Conservation (phyloP, 2,888 invertebrate species). For the Dryococelus australis region DNA sequence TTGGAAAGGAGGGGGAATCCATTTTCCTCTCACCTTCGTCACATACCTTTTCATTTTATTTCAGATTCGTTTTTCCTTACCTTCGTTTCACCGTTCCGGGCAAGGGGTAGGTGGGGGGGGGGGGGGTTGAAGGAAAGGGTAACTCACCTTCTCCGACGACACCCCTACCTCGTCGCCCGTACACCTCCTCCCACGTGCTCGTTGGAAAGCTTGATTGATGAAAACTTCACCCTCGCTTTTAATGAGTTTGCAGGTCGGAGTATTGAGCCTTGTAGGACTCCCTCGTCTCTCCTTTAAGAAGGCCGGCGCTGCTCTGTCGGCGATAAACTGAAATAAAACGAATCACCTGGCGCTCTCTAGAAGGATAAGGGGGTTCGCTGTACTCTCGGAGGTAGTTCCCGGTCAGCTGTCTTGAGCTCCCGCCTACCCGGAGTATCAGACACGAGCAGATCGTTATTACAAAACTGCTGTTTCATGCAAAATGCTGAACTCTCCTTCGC, state of each 20-base stretch:
- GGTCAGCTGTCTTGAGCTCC: neutral
- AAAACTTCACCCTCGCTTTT: constrained; percentile 25
- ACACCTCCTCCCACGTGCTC: neutral
- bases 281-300: neutral
- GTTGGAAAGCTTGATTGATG: constrained; percentile 22
- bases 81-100: neutral
- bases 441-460: too few relatives aligned
- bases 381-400: neutral
- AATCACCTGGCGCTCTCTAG: neutral
- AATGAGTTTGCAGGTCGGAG: constrained; percentile 28
- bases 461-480: too few relatives aligned
- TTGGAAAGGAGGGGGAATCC: neutral
- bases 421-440: too few relatives aligned
- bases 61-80: neutral
- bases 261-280: neutral
- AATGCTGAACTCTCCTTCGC: too few relatives aligned
- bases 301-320: neutral
- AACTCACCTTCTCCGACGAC: neutral
- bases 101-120: neutral
- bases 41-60: neutral
- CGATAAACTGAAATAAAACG: constrained; percentile 28
- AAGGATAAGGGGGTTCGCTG: neutral
- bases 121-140: neutral
- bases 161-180: neutral
- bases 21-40: constrained; percentile 9